Conservation (phyloP, 2,888 invertebrate species). For the Sinotaia quadrata region DNA sequence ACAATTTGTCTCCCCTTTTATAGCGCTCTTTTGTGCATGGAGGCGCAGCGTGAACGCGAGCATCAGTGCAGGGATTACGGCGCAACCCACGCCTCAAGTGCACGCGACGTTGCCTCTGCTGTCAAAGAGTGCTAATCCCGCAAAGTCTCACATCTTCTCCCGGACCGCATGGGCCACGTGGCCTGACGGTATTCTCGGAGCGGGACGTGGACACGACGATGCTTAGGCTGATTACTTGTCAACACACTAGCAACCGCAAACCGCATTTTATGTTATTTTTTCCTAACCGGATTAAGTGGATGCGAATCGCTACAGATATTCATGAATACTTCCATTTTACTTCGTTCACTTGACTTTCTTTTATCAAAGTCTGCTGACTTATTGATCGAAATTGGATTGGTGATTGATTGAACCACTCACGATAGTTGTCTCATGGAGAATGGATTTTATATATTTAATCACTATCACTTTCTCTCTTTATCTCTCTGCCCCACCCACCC, state of each 20-base stretch:
- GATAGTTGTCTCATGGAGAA: not conserved
- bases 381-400: not conserved
- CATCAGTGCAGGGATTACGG: conserved; percentile 18
- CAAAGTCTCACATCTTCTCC: conserved; percentile 27
- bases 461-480: not conserved
- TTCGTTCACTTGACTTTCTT: too few species aligned
- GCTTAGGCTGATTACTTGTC: conserved; percentile 2
- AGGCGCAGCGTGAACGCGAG: conserved; percentile 18
- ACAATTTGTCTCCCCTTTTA: conserved; percentile 8
- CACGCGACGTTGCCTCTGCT: conserved; percentile 17
- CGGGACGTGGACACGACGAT: conserved; percentile 11
- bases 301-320: too few species aligned
- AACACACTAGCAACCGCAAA: not conserved
- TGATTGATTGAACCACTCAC: not conserved
- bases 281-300: too few species aligned
- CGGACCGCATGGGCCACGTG: conserved; percentile 28
- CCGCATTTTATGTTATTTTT: not conserved
- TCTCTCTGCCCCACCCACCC: not conserved
- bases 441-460: not conserved
- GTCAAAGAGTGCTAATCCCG: not conserved
- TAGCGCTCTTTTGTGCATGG: conserved; percentile 4
- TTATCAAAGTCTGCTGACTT: too few species aligned
- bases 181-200: conserved; percentile 4
- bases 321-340: too few species aligned
- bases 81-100: not conserved